A percentile compares a stretch with the other conserved stretches of the same genome.
phyloP scores from a whole-genome alignment of 1,140 invertebrate genomes.

The Spodoptera litura region DNA sequence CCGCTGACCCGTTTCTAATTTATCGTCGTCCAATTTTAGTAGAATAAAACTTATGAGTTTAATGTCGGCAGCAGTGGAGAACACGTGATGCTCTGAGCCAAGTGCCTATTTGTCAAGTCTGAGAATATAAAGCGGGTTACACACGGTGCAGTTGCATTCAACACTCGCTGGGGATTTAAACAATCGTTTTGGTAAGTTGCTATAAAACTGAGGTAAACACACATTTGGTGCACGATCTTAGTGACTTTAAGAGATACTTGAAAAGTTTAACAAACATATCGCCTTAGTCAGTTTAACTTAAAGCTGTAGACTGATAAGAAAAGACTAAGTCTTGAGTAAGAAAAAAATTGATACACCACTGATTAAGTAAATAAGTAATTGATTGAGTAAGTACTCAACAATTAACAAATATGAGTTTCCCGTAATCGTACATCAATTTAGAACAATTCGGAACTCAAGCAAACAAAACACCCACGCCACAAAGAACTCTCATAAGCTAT shows the following conservation, averaged over 20 bases:
- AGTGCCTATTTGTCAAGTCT: constrained; percentile 46
- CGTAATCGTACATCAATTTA: no score
- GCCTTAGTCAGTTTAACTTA: background rate
- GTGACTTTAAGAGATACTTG: constrained; percentile 15
- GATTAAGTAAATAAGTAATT: no score
- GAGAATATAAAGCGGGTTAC: constrained; percentile 31
- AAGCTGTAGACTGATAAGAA: no score
- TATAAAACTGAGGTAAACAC: constrained; percentile 34
- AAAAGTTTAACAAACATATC: constrained; percentile 10
- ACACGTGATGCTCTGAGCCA: constrained; percentile 28
- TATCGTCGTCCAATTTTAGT: constrained; percentile 32
- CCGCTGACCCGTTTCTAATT: constrained; percentile 27
- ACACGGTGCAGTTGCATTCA: constrained; percentile 31
- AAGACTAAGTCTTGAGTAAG: no score
- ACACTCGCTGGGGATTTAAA: constrained; percentile 32
- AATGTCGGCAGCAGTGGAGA: constrained; percentile 26
- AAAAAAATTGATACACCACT: no score
- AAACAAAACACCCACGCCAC: no score
- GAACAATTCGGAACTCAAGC: no score
- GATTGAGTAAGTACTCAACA: no score
- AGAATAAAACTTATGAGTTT: constrained; percentile 38
- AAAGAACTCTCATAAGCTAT: no score
- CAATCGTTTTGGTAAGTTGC: constrained; percentile 27
- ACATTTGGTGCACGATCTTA: constrained; percentile 16
- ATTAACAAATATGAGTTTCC: no score